A percentile compares a stretch with the other conserved stretches of the same genome.
These are phyloP conservation scores for Apostichopus californicus DNA, from an alignment of 35 echinoderm and acorn worm species.

Conservation along the genomic window DNA sequence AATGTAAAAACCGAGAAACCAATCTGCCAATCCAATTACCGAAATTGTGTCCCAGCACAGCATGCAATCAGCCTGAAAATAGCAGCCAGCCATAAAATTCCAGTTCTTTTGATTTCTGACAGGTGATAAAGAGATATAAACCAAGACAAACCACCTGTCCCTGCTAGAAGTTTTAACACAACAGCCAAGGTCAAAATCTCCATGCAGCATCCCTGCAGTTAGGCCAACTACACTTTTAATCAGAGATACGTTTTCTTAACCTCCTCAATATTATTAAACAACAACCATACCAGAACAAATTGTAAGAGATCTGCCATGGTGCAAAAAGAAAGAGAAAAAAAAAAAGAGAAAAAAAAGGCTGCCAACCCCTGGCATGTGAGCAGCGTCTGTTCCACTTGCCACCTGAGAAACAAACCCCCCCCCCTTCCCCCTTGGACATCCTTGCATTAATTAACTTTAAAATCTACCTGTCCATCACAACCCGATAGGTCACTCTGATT, in stretches of 20 bases:
- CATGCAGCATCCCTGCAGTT: background rate
- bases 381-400: too few relatives aligned
- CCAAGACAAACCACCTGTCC: background rate
- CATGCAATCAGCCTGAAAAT: slow-evolving; percentile 4
- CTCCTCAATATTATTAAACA: too few relatives aligned
- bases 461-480: background rate
- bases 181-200: background rate
- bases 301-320: too few relatives aligned
- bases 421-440: too few relatives aligned
- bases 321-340: too few relatives aligned
- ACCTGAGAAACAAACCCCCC: too few relatives aligned
- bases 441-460: too few relatives aligned
- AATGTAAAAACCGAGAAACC: background rate
- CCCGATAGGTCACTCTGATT: background rate
- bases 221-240: background rate
- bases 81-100: background rate
- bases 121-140: background rate
- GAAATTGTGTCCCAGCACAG: slow-evolving; percentile 16
- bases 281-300: too few relatives aligned
- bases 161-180: background rate
- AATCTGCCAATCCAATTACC: slow-evolving; percentile 2
- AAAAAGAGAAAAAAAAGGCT: background rate
- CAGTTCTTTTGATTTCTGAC: background rate
- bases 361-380: background rate
- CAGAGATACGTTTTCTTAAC: too few relatives aligned